phyloP scores from a whole-genome alignment of 2,113 vertebrate species.

The Acinonyx jubatus region DNA sequence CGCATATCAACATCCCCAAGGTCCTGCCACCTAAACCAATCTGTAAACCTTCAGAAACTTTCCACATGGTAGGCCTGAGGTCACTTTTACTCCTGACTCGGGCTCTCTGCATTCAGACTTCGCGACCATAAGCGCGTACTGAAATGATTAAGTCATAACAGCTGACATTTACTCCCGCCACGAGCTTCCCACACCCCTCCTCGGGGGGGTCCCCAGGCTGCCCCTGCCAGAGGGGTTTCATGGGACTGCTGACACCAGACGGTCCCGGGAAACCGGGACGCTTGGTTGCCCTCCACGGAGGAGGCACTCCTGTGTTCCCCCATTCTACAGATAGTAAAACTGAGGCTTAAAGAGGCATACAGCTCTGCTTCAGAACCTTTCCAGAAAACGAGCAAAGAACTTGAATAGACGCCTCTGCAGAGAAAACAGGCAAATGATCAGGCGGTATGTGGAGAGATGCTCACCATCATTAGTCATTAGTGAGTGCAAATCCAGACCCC shows the following conservation, averaged over 20 bases:
- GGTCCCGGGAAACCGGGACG: neutral
- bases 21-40: neutral
- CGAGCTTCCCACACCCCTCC: neutral
- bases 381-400: neutral
- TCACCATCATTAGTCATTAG: neutral
- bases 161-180: neutral
- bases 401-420: neutral
- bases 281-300: accelerated
- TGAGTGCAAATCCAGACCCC: neutral
- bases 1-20: neutral
- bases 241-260: neutral
- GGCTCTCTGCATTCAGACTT: neutral
- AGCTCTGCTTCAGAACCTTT: neutral
- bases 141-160: neutral
- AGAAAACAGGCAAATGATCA: neutral
- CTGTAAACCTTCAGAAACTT: neutral
- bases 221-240: neutral
- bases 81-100: neutral
- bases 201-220: neutral
- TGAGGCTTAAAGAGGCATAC: neutral
- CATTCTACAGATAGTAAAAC: neutral
- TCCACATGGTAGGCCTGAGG: neutral
- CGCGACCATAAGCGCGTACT: neutral
- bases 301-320: neutral
- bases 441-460: neutral